Percentiles rank a stretch among this genome's conserved stretches.
Conservation (phyloP, 2,113 vertebrate species). For the Oryzias javanicus region DNA sequence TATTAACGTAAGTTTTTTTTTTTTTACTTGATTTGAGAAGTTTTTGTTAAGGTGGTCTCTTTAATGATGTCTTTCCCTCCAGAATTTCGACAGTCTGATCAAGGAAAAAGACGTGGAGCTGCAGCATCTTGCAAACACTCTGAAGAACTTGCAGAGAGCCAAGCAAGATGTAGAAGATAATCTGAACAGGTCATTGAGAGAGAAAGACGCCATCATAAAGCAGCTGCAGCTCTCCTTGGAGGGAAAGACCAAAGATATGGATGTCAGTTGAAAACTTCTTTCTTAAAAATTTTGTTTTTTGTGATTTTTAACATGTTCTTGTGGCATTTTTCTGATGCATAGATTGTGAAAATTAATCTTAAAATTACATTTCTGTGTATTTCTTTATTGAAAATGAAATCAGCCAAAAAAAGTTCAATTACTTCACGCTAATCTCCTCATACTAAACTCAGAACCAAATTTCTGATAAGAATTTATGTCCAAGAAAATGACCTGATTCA, state of each 20-base stretch:
- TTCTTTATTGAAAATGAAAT: too few relatives aligned
- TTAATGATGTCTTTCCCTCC: not conserved
- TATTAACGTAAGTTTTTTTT: slow-evolving; percentile 65
- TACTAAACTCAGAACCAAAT: too few relatives aligned
- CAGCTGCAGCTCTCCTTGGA: slow-evolving; percentile 78
- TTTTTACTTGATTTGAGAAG: not conserved
- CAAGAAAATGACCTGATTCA: too few relatives aligned
- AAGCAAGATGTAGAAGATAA: slow-evolving; percentile 82
- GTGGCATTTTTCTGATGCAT: too few relatives aligned
- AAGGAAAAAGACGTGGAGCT: slow-evolving; percentile 85
- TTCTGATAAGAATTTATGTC: too few relatives aligned
- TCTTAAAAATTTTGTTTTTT: too few relatives aligned
- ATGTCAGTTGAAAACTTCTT: slow-evolving; percentile 68
- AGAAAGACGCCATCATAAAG: slow-evolving; percentile 79
- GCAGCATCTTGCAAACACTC: slow-evolving; percentile 79
- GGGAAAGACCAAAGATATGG: slow-evolving; percentile 78
- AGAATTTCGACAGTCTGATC: slow-evolving; percentile 82
- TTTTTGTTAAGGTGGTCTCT: not conserved
- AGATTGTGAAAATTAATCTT: too few relatives aligned
- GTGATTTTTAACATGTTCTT: too few relatives aligned
- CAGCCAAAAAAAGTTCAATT: too few relatives aligned
- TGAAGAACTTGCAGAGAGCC: slow-evolving; percentile 78
- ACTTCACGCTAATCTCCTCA: too few relatives aligned
- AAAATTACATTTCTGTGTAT: too few relatives aligned
- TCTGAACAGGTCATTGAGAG: slow-evolving; percentile 79